These are phyloP conservation scores for Drosophila biarmipes DNA, from an alignment of 1,140 invertebrate genomes.

Conservation along the genomic window DNA sequence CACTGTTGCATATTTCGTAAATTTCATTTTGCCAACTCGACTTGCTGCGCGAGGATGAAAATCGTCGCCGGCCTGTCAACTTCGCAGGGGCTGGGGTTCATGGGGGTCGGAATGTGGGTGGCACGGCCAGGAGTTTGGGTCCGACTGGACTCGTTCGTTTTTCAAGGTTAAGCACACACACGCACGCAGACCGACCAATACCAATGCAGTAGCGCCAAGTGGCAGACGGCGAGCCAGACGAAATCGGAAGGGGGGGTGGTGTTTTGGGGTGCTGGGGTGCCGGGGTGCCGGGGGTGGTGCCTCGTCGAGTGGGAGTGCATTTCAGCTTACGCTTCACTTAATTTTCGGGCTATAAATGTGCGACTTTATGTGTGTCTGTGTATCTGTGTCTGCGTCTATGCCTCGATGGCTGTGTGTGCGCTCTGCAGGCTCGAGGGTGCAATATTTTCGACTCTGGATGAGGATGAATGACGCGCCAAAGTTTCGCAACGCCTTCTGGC, in stretches of 20 bases:
- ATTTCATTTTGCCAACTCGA: conserved; percentile 72
- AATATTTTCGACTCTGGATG: conserved; percentile 73
- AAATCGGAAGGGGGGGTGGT: conserved; percentile 35
- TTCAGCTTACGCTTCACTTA: conserved; percentile 81
- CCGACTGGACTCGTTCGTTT: conserved; percentile 81
- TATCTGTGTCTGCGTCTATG: conserved; percentile 20
- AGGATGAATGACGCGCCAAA: conserved; percentile 79
- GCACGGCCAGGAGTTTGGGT: conserved; percentile 32
- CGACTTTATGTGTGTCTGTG: conserved; percentile 37
- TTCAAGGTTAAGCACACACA: conserved; percentile 77
- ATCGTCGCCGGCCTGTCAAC: conserved; percentile 72
- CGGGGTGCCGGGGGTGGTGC: not conserved
- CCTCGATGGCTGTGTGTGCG: conserved; percentile 10
- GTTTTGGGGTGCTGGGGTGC: not conserved
- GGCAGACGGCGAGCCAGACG: conserved; percentile 73
- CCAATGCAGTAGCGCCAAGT: conserved; percentile 51
- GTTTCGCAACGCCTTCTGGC: conserved; percentile 80
- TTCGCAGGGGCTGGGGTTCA: conserved; percentile 14
- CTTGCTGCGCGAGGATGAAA: conserved; percentile 56
- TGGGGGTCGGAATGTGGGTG: conserved; percentile 16
- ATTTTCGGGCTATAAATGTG: conserved; percentile 80
- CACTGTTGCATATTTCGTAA: conserved; percentile 69
- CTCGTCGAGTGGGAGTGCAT: conserved; percentile 75
- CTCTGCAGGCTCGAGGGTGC: conserved; percentile 73
- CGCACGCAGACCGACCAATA: conserved; percentile 14